A percentile compares a stretch with the other conserved stretches of the same genome.
Conservation (phyloP, 1,140 invertebrate species). For the Dendrolimus punctatus region DNA sequence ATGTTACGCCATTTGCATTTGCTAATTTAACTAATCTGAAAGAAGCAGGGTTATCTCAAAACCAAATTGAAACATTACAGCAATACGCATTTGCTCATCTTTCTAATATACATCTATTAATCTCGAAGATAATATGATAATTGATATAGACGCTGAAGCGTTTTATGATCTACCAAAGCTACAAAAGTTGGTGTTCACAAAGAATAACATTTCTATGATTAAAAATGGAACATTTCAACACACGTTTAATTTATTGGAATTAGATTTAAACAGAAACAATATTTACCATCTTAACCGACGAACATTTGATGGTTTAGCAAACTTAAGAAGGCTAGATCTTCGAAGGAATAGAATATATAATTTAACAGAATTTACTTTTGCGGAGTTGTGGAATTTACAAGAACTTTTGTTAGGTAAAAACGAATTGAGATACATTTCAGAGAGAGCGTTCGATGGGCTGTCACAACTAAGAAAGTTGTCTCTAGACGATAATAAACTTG, state of each 20-base stretch:
- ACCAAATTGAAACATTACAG: conserved; percentile 77
- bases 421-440: conserved; percentile 75
- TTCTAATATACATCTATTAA: conserved; percentile 74
- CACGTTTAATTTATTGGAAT: conserved; percentile 75
- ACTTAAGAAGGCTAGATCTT: conserved; percentile 77
- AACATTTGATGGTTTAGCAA: conserved; percentile 79
- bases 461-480: conserved; percentile 77
- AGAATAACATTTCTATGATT: conserved; percentile 82
- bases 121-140: conserved; percentile 80
- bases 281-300: conserved; percentile 79
- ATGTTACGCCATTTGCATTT: conserved; percentile 78
- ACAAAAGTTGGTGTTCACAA: conserved; percentile 76
- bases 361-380: conserved; percentile 82
- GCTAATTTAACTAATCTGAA: conserved; percentile 78
- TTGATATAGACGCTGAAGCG: conserved; percentile 78
- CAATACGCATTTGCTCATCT: conserved; percentile 80
- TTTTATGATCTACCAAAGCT: conserved; percentile 81
- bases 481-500: conserved; percentile 82
- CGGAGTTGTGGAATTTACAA: conserved; percentile 79
- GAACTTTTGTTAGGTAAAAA: conserved; percentile 83
- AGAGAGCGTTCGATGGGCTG: conserved; percentile 81
- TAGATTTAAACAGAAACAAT: conserved; percentile 81
- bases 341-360: conserved; percentile 80
- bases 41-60: conserved; percentile 77
- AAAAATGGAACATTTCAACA: conserved; percentile 81